A percentile compares a stretch with the other conserved stretches of the same genome.
Conservation (phyloP, 2,113 vertebrate species). For the Hiodon tergisus region DNA sequence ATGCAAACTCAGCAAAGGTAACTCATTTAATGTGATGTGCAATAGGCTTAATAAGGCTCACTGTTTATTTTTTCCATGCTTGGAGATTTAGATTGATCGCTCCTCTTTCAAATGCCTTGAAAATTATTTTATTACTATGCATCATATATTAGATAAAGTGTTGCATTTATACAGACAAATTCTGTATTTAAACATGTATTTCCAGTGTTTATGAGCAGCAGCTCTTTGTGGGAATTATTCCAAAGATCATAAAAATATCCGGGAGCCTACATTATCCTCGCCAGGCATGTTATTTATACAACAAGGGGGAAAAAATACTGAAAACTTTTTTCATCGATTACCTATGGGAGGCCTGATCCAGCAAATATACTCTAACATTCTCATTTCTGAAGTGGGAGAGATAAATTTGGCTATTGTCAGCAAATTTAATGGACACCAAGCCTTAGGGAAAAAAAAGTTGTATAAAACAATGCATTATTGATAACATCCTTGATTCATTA, state of each 20-base stretch:
- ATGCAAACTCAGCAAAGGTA: constrained; percentile 1
- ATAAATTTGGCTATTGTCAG: constrained; percentile 30
- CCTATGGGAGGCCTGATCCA: constrained; percentile 12
- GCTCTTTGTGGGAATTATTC: neutral
- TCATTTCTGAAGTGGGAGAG: constrained; percentile 12
- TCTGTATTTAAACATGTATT: too few species aligned
- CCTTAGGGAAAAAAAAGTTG: constrained; percentile 16
- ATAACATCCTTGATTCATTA: constrained; percentile 32
- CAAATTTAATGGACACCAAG: constrained; percentile 23
- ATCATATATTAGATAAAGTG: constrained; percentile 12
- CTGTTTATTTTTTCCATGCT: neutral
- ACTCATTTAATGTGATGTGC: neutral
- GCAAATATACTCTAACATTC: constrained; percentile 23
- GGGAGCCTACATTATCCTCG: neutral
- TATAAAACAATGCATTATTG: constrained; percentile 35
- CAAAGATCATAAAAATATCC: neutral
- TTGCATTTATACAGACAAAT: constrained; percentile 2
- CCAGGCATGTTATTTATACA: neutral
- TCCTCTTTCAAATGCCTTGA: neutral
- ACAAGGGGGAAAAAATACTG: constrained; percentile 8
- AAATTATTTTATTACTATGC: neutral
- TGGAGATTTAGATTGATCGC: neutral
- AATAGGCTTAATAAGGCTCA: neutral
- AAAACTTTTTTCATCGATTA: neutral
- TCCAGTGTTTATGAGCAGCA: neutral